Evolutionary conservation across 2,113 vertebrate species (phyloP), one percentile per base, ranked within the genome.

Genomic region (Zosterops hypoxanthus): DNA sequence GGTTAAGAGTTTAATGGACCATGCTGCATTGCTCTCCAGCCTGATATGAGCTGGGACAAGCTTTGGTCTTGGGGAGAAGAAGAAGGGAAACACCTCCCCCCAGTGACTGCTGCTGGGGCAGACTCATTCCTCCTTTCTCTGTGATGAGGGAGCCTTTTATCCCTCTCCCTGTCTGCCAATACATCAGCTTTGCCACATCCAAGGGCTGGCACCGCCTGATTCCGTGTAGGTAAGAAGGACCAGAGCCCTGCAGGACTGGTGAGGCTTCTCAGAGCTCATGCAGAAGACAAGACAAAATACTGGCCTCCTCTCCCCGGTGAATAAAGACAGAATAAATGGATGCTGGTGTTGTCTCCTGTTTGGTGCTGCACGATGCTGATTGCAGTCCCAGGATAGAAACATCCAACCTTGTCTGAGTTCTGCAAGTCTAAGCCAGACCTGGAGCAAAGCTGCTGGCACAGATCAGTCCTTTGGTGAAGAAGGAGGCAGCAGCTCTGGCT

Each of bases 251-350:
- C 47, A 42, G 69, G 70, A 63, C 46, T 83, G 52, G 4, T 33
- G 42, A 61, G 42, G 56, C 44, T 84, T 86, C 53, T 78, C 22
- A 14, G 63, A 46, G 28, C 55, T 78, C 57, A 44, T 71, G 47
- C 33, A 72, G 44, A 55, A 60, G 76, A 61, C 12, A 59, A 79
- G 68, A 29, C 70, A 28, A 86, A 95, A 65, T n/a, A 41, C 52
- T 57, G 36, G 79, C 63, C 55, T 91, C 71, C 29, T 78, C 77
- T 86, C 42, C 68, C 57, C 2, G 1, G 34, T 90, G 72, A 96
- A 97, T 95, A 97, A 95, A 95, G 85, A 82, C 41, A 71, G 70
- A 86, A 66, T 33, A 88, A 88, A 69, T 42, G 59, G 66, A 60
- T 56, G 53, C 50, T 80, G 59, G 46, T 89, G 70, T 60, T 83